These are phyloP conservation scores for Nomada lathburiana DNA, from an alignment of 2,888 invertebrate genomes.

Conservation along the genomic window DNA sequence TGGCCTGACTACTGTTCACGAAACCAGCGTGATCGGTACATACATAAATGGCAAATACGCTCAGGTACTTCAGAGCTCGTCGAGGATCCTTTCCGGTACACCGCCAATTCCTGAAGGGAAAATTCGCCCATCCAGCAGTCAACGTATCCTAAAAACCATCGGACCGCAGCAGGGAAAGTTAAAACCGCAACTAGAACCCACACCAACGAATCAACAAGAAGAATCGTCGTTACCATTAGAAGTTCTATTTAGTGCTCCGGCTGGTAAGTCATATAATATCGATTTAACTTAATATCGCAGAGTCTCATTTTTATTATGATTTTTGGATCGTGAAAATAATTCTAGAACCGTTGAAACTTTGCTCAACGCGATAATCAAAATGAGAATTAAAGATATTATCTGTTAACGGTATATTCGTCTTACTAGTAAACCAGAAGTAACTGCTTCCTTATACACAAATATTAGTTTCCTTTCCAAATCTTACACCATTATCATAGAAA, in stretches of 20 bases:
- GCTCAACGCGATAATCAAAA: no score
- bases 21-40: slow-evolving; percentile 95
- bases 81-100: slow-evolving; percentile 86
- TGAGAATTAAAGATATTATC: no score
- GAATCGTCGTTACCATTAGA: slow-evolving; percentile 87
- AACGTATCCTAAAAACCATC: slow-evolving; percentile 91
- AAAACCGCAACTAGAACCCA: slow-evolving; percentile 87
- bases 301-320: no score
- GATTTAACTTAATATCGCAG: background rate
- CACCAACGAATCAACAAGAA: slow-evolving; percentile 86
- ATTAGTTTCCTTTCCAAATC: no score
- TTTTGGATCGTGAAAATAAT: no score
- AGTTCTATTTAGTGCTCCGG: slow-evolving; percentile 85
- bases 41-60: slow-evolving; percentile 95
- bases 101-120: slow-evolving; percentile 85
- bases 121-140: slow-evolving; percentile 88
- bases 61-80: slow-evolving; percentile 93
- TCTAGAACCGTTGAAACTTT: no score
- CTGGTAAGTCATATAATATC: slow-evolving; percentile 76
- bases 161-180: slow-evolving; percentile 86
- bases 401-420: no score
- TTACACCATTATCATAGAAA: no score
- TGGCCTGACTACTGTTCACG: slow-evolving; percentile 93
- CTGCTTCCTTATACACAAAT: no score
- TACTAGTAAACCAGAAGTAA: no score